phyloP scores from a whole-genome alignment of 2,888 invertebrate species.

The Leptinotarsa juncta region DNA sequence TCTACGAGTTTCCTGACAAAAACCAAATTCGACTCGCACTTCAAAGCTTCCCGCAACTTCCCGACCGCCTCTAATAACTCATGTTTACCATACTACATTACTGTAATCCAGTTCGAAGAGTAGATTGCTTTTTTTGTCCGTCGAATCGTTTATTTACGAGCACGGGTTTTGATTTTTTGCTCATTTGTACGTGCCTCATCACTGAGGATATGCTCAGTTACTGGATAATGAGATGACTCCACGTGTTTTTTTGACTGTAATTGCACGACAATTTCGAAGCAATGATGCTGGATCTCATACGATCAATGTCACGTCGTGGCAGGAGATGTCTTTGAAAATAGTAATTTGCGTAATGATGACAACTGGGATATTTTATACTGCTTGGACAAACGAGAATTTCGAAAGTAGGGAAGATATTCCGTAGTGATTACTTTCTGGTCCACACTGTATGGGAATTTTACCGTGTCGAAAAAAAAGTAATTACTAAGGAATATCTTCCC shows the following conservation, averaged over 20 bases:
- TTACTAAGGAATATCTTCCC: too few species aligned
- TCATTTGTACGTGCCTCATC: constrained; percentile 19
- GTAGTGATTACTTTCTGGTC: too few species aligned
- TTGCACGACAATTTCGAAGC: constrained; percentile 16
- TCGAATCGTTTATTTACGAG: constrained; percentile 20
- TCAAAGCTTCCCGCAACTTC: background rate
- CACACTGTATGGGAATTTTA: too few species aligned
- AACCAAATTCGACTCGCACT: background rate
- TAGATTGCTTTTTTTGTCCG: background rate
- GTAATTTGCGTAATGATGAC: background rate
- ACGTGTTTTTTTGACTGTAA: constrained; percentile 13
- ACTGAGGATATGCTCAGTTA: constrained; percentile 21
- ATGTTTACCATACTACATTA: constrained; percentile 15
- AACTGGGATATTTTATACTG: background rate
- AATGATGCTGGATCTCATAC: background rate
- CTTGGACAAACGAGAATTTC: too few species aligned
- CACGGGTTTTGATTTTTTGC: constrained; percentile 25
- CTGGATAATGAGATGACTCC: constrained; percentile 22
- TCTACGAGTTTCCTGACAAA: background rate
- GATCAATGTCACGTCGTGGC: background rate
- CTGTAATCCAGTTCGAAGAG: constrained; percentile 1
- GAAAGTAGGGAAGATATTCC: too few species aligned
- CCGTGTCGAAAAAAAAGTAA: too few species aligned
- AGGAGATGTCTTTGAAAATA: background rate
- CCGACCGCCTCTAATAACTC: constrained; percentile 8